Conservation (phyloP, 2,113 vertebrate species). For the Cavia aperea region DNA sequence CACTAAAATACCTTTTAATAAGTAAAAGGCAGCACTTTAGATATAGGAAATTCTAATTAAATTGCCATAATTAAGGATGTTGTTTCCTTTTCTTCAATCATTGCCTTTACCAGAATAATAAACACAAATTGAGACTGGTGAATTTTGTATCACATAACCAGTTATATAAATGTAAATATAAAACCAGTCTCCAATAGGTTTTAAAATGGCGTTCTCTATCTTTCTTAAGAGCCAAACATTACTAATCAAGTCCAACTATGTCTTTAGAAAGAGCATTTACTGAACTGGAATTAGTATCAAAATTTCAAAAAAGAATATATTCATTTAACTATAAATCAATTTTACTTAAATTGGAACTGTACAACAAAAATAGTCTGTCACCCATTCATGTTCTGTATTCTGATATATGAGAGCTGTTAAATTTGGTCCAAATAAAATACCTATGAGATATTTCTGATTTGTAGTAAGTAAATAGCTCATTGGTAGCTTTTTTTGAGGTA, state of each 20-base stretch:
- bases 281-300: neutral
- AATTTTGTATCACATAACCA: neutral
- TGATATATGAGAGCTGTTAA: neutral
- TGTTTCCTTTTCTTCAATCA: neutral
- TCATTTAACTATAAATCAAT: neutral
- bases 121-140: neutral
- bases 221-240: neutral
- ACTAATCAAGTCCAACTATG: neutral
- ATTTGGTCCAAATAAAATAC: neutral
- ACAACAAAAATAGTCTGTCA: neutral
- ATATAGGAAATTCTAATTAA: neutral
- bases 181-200: neutral
- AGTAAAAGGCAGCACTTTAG: neutral
- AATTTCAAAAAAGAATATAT: neutral
- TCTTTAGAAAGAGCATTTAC: neutral
- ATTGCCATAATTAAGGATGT: neutral
- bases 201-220: neutral
- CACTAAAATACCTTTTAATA: neutral
- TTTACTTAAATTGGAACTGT: neutral
- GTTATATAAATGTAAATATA: neutral
- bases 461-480: neutral
- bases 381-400: neutral
- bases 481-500: neutral
- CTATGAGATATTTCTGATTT: neutral
- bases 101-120: neutral